phyloP scores from a whole-genome alignment of 92 coral and sea anemone species.

The Nematostella vectensis region DNA sequence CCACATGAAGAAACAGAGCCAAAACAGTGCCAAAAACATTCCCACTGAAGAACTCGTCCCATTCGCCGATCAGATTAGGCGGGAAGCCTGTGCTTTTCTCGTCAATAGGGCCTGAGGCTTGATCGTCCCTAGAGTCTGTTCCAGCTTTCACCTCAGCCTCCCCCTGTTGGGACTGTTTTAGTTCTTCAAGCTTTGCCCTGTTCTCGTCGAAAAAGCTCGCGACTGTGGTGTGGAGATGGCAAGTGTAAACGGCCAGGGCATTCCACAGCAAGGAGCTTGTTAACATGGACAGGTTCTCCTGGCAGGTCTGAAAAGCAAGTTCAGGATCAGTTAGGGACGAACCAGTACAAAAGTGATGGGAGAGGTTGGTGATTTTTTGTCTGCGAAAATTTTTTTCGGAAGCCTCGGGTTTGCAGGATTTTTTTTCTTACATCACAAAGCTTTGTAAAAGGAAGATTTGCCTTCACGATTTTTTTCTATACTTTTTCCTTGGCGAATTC shows the following conservation, averaged over 20 bases:
- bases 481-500: too few relatives aligned
- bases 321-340: too few relatives aligned
- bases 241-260: slow-evolving; percentile 35
- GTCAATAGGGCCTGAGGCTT: background rate
- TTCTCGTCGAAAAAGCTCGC: slow-evolving; percentile 45
- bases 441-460: too few relatives aligned
- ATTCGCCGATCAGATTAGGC: slow-evolving; percentile 56
- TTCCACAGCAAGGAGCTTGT: slow-evolving; percentile 39
- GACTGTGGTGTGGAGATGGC: slow-evolving; percentile 38
- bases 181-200: slow-evolving; percentile 17
- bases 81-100: slow-evolving; percentile 24
- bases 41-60: slow-evolving; percentile 89
- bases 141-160: background rate
- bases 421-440: too few relatives aligned
- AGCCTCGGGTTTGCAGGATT: too few relatives aligned
- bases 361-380: too few relatives aligned
- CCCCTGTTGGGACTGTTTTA: background rate
- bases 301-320: slow-evolving; percentile 72
- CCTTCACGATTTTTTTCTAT: too few relatives aligned
- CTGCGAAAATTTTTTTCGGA: too few relatives aligned
- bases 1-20: slow-evolving; percentile 41
- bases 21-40: slow-evolving; percentile 43
- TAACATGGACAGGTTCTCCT: slow-evolving; percentile 41
- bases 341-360: too few relatives aligned
- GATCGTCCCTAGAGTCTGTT: background rate